Evolutionary conservation across 2,888 invertebrate species (phyloP), one percentile per base, ranked within the genome.

Genomic region (Oxyteleia sp.): DNA sequence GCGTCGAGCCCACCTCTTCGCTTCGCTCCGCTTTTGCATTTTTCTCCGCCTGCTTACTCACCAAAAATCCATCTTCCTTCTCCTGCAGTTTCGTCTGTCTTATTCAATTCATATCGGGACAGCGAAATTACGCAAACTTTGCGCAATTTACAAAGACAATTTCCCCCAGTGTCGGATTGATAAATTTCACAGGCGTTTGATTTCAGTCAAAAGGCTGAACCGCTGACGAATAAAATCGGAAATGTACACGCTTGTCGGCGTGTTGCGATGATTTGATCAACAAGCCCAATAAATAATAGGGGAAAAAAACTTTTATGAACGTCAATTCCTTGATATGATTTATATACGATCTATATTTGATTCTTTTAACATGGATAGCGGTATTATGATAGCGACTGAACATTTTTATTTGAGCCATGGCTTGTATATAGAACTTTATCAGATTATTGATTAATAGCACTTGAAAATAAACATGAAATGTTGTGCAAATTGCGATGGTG

Each of bases 391-490:
- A 68, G 20, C 61, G 68, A 49, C 23, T 29, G 51, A 61, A 59
- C 32, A 51, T 59, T 76, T 68, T 68, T 59, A 68, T 76, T 76
- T 47, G 51, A 76, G 38, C 43, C 59, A 61, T 61, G 61, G 53
- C 45, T 61, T 29, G 76, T 59, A 61, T 69, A 61, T 61, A 78
- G 61, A 53, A 53, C 53, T 78, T 69, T 78, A 78, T 78, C 76
- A 69, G 76, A 61, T 78, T 78, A 78, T 78, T 69, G 76, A 78
- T 78, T 78, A 78, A 78, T 78, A 61, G 76, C 61, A 69, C 76
- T 69, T 78, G 76, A 69, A 78, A 78, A 78, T 78, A 78, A 78
- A 78, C 68, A 78, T 61, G 76, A 61, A 78, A 68, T 78, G 76
- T 66, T 61, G 53, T 23, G 76, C 76, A 78, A 79, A 69, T 66